Evolutionary conservation across 2,797 vertebrate species (phyloP).

Genomic region (Capromys pilorides): DNA sequence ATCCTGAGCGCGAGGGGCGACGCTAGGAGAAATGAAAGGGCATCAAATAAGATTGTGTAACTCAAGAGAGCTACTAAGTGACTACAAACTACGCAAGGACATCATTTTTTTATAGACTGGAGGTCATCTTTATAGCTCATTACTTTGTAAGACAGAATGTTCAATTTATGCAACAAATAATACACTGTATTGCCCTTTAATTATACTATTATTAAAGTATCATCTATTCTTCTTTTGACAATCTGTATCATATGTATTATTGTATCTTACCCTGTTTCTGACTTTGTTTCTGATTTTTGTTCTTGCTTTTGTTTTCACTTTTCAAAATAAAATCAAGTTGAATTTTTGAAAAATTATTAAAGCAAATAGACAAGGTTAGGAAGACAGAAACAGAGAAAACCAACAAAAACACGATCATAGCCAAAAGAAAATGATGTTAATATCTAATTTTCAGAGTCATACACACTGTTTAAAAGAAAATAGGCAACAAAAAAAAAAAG

Average conservation of each 20-base stretch:
- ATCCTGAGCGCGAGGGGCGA: neutral
- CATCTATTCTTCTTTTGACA: no score
- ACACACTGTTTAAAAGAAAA: neutral
- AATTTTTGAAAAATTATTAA: neutral
- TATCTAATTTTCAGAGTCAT: neutral
- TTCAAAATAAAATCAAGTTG: no score
- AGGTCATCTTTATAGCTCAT: neutral
- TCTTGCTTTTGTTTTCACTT: no score
- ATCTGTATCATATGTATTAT: no score
- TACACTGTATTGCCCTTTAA: neutral
- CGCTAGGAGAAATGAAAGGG: neutral
- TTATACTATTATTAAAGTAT: neutral
- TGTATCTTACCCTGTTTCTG: no score
- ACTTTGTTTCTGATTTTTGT: no score
- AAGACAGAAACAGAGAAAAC: neutral
- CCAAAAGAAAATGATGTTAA: neutral
- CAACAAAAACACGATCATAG: neutral
- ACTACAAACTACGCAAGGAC: neutral
- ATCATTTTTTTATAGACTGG: neutral
- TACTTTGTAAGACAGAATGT: neutral
- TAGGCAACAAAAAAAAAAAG: neutral
- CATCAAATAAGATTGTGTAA: neutral
- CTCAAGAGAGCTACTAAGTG: neutral
- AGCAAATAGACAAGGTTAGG: neutral
- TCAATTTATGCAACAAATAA: neutral